Evolutionary conservation across 2,888 invertebrate genomes (phyloP), one percentile per base, ranked within the genome.

Genomic region (Mesorhabditis spiculigera): DNA sequence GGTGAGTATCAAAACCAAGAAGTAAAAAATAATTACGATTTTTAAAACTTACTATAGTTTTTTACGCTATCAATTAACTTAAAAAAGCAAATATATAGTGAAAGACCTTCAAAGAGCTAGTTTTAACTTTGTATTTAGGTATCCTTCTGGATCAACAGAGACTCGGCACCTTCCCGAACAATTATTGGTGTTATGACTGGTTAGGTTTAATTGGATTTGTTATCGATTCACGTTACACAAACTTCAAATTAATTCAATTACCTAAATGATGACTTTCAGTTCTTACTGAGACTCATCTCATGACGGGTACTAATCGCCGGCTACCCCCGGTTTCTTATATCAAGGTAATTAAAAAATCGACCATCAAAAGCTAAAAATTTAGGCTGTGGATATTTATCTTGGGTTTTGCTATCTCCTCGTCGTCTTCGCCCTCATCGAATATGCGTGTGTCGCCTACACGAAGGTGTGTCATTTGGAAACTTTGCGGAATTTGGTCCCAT

Each of bases 141-240:
- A 42, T 95, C 95, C 4, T 96, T 96, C 88, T 96, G 96, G 95
- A 95, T 95, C 78, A 95, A 94, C 87, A 94, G 95, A 86, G 95
- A 95, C 87, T 95, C 95, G 45, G 95, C 96, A 13, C 94, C 94
- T 75, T 95, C 95, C 45, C 90, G 96, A 62, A 71, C 68, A n/a
- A 66, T 71, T 6, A 72, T 75, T 16, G 73, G 78, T 44, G 75
- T 78, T 16, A 78, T 78, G 77, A 78, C 78, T 41, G 58, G 58
- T 50, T 50, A 13, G 58, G 28, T 28, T 28, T 28, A 28, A 28
- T 28, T 28, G 28, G 28, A 28, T 28, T 28, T 28, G 28, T 28
- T 28, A 28, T 28, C 1, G 28, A 28, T 28, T 28, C 28, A 28
- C 28, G 28, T 28, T 28, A 28, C 28, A 28, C 28, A 28, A 28